phyloP scores from a whole-genome alignment of 2,113 vertebrate genomes.

The Amia ocellicauda region DNA sequence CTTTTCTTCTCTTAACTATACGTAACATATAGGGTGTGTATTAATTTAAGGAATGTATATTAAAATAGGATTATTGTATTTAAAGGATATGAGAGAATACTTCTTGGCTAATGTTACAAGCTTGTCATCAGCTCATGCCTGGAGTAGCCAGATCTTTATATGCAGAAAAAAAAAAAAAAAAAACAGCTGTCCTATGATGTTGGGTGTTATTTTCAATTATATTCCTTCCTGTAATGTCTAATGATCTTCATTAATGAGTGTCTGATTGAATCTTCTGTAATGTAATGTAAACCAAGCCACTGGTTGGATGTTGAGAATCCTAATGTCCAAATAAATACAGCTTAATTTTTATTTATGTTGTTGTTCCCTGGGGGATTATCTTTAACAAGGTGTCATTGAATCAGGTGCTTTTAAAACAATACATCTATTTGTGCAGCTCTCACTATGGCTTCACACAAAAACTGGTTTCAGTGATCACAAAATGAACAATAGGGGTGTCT shows the following conservation, averaged over 20 bases:
- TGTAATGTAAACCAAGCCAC: conserved; percentile 75
- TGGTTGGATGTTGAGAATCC: conserved; percentile 76
- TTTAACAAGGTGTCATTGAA: no score
- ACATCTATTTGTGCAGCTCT: no score
- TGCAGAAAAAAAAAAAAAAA: conserved; percentile 31
- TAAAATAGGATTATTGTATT: conserved; percentile 53
- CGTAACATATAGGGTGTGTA: conserved; percentile 46
- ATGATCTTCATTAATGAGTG: conserved; percentile 77
- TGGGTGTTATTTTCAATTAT: conserved; percentile 52
- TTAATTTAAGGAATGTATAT: conserved; percentile 47
- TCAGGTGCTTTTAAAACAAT: no score
- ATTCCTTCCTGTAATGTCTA: conserved; percentile 62
- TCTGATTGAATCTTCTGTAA: conserved; percentile 78
- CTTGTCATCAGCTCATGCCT: conserved; percentile 52
- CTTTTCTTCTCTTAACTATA: conserved; percentile 48
- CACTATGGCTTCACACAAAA: no score
- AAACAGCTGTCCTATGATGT: conserved; percentile 45
- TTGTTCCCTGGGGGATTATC: no score
- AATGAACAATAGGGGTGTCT: no score
- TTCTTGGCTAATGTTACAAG: conserved; percentile 23
- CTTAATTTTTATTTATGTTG: conserved; percentile 45
- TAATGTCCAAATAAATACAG: conserved; percentile 63
- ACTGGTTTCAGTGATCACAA: no score
- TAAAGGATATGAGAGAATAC: conserved; percentile 44
- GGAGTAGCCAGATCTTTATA: conserved; percentile 39